A percentile compares a stretch with the other conserved stretches of the same genome.
Conservation (phyloP, 2,797 vertebrate genomes). For the Odontamblyopus rebecca region DNA sequence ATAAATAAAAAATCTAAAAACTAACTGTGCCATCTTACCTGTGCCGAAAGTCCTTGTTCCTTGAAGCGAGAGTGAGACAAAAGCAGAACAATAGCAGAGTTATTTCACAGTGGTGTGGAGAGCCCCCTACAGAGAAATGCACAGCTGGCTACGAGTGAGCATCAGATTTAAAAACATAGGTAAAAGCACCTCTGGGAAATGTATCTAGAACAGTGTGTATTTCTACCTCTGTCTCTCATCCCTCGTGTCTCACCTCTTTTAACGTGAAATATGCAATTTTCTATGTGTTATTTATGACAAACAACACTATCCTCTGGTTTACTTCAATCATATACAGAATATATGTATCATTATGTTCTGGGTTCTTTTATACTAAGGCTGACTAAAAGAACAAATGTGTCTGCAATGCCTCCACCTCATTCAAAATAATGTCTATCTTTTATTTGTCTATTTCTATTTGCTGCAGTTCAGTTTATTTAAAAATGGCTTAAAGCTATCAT, state of each 20-base stretch:
- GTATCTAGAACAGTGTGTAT: slow-evolving; percentile 34
- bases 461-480: too few relatives aligned
- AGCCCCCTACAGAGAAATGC: slow-evolving; percentile 44
- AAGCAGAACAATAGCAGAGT: slow-evolving; percentile 64
- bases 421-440: too few relatives aligned
- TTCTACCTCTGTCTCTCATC: slow-evolving; percentile 30
- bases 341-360: neutral
- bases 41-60: slow-evolving; percentile 99
- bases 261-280: slow-evolving; percentile 18
- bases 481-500: too few relatives aligned
- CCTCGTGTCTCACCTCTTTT: slow-evolving; percentile 41
- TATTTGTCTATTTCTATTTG: too few relatives aligned
- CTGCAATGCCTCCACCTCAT: too few relatives aligned
- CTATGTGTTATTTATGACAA: slow-evolving; percentile 32
- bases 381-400: too few relatives aligned
- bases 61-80: slow-evolving; percentile 67
- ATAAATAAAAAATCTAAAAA: neutral
- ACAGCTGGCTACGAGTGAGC: slow-evolving; percentile 50
- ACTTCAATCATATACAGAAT: neutral
- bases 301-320: slow-evolving; percentile 5
- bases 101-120: slow-evolving; percentile 61
- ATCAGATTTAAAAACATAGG: slow-evolving; percentile 52
- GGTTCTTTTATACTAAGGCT: too few relatives aligned
- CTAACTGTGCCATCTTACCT: slow-evolving; percentile 82
- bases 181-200: slow-evolving; percentile 61